Conservation (phyloP, 2,797 vertebrate genomes). For the Gambelia wislizenii region DNA sequence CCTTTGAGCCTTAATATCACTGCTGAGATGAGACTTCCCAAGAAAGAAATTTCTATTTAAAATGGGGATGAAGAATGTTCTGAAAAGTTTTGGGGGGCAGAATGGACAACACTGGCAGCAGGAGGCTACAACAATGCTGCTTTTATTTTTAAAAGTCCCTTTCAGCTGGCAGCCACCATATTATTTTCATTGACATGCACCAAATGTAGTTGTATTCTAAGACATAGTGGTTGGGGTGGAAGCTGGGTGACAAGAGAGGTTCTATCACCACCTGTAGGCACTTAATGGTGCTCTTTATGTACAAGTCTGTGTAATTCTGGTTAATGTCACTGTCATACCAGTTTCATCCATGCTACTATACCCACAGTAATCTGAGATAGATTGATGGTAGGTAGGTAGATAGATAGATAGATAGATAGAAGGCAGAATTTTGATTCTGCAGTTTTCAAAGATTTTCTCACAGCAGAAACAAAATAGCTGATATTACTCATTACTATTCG, state of each 20-base stretch:
- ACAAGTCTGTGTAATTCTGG: neutral
- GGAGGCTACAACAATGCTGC: neutral
- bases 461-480: too few species aligned
- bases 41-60: neutral
- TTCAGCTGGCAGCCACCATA: too few species aligned
- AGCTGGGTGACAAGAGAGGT: neutral
- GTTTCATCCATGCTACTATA: neutral
- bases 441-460: too few species aligned
- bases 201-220: neutral
- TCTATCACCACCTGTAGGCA: neutral
- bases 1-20: neutral
- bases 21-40: neutral
- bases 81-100: neutral
- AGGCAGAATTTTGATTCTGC: too few species aligned
- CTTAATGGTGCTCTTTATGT: too few species aligned
- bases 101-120: too few species aligned
- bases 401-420: too few species aligned
- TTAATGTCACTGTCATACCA: neutral
- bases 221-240: too few species aligned
- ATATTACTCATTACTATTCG: too few species aligned
- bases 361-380: neutral
- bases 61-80: neutral
- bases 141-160: neutral
- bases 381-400: neutral
- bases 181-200: neutral